Conservation (phyloP, 2,888 invertebrate genomes). For the Lochmaea crataegi region DNA sequence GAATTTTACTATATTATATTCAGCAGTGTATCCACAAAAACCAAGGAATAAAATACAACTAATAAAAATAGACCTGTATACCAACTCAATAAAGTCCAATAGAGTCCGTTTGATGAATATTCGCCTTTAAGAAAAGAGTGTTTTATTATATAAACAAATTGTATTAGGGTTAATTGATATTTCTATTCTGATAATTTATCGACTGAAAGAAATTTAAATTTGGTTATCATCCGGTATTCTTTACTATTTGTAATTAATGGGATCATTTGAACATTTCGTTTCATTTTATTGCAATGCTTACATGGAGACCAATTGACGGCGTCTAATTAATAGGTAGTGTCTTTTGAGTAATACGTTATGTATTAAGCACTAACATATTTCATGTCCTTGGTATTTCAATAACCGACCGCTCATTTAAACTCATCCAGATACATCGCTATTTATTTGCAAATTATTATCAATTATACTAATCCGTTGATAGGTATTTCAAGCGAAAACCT, state of each 20-base stretch:
- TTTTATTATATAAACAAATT: background rate
- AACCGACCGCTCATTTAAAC: conserved; percentile 34
- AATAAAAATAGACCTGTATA: too few species aligned
- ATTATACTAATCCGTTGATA: conserved; percentile 10
- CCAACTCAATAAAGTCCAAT: too few species aligned
- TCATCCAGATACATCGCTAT: conserved; percentile 17
- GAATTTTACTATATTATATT: too few species aligned
- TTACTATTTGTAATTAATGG: conserved; percentile 30
- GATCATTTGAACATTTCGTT: conserved; percentile 30
- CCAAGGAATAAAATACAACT: too few species aligned
- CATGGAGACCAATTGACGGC: conserved; percentile 36
- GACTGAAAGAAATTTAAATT: background rate
- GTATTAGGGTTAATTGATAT: background rate
- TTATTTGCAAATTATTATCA: conserved; percentile 22
- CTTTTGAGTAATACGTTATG: conserved; percentile 36
- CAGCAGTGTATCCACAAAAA: too few species aligned
- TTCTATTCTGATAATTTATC: background rate
- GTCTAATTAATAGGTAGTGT: conserved; percentile 36
- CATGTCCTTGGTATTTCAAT: conserved; percentile 33
- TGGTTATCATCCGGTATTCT: conserved; percentile 13
- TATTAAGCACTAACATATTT: conserved; percentile 36
- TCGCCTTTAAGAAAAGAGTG: background rate
- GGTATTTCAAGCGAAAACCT: conserved; percentile 8
- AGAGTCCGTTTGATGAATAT: background rate
- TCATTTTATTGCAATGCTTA: conserved; percentile 38